phyloP scores from a whole-genome alignment of 2,113 vertebrate genomes.

The Cacatua alba region DNA sequence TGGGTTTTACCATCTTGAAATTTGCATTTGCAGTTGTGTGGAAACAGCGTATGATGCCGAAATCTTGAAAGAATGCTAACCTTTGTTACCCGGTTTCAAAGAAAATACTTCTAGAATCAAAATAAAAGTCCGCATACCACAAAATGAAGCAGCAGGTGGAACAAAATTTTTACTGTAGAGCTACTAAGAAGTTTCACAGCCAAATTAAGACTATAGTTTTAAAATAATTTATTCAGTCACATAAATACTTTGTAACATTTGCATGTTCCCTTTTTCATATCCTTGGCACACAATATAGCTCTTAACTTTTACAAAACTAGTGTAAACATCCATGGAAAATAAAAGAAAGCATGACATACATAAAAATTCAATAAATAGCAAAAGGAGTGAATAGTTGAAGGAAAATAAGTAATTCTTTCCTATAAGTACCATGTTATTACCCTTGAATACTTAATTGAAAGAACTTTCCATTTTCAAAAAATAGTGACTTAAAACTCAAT shows the following conservation, averaged over 20 bases:
- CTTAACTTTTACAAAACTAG: constrained; percentile 71
- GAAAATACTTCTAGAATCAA: background rate
- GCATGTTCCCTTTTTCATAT: constrained; percentile 67
- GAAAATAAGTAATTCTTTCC: background rate
- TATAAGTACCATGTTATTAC: constrained; percentile 32
- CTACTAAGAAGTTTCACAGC: background rate
- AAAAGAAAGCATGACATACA: background rate
- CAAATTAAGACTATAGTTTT: constrained; percentile 43
- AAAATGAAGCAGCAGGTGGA: background rate
- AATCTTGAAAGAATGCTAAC: background rate
- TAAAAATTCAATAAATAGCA: constrained; percentile 64
- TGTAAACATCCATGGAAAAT: constrained; percentile 63
- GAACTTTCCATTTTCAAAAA: constrained; percentile 8
- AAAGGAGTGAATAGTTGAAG: constrained; percentile 20
- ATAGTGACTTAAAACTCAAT: constrained; percentile 56
- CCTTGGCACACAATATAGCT: constrained; percentile 72
- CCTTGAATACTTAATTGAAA: constrained; percentile 37
- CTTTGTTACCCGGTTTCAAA: background rate
- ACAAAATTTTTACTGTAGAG: background rate
- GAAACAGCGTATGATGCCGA: background rate
- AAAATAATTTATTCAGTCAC: constrained; percentile 77
- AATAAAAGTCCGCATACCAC: background rate
- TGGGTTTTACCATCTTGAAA: background rate
- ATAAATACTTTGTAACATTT: constrained; percentile 76
- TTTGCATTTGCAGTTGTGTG: background rate